Base-by-base conservation (phyloP, 2,797 vertebrate species). In the Allobates femoralis region DNA sequence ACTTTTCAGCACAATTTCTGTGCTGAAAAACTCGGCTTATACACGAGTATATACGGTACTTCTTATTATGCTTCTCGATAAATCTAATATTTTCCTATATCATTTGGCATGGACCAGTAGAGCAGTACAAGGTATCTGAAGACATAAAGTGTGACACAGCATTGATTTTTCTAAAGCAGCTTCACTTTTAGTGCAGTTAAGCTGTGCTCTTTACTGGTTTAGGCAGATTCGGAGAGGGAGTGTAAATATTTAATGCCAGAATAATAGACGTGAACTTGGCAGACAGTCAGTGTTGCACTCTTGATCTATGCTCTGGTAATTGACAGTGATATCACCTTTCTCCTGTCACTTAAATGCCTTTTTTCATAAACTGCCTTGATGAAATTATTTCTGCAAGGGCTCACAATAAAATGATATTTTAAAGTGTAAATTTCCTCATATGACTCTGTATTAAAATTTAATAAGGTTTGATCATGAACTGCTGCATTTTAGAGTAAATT, bases 271-370 rank as follows among this genome's bases (percentile, higher is more conserved):
- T 21, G 37, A 62, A 23, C 64, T 83, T 83, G 81, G 76, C 74
- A 79, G 86, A 28, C 46, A 76, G 37, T 81, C 41, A 34, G 71
- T 79, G 79, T 55, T n/a, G 28, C 77, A 41, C 81, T 75, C 79
- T 55, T 87, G 86, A 79, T 87, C 86, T 79, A 84, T 84, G 67
- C 28, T 84, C 41, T 87, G 41, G 50, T 75, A 84, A 87, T 79
- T 84, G 82, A 80, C 81, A 84, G 41, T 80, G 53, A 71, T 66
- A 67, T 58, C 73, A 74, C 64, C 86, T 79, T 87, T 79, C 66
- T 84, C 53, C 81, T 80, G 23, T 60, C 75, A 64, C 56, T 79
- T 66, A 62, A 84, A 73, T 69, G 75, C 55, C 86, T 84, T 77
- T 84, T 87, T 76, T 87, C 66, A 55, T 84, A 87, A 87, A 74